phyloP scores from a whole-genome alignment of 2,888 invertebrate species.

The Drosophila fungiperda region DNA sequence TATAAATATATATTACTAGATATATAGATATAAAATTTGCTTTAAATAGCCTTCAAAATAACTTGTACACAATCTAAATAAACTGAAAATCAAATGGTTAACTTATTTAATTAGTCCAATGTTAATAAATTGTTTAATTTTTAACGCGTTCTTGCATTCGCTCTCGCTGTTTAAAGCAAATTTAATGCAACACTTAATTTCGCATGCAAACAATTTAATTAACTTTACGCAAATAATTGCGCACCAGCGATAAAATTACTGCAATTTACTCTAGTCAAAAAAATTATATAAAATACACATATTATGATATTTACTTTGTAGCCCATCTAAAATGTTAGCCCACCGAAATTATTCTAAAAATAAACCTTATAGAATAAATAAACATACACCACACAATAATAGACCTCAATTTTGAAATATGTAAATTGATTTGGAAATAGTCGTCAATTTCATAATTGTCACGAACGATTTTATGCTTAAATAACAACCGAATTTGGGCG shows the following conservation, averaged over 20 bases:
- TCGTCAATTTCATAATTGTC: not conserved
- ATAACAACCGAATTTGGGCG: conserved; percentile 57
- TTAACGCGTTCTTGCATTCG: not conserved
- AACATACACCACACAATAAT: conserved; percentile 19
- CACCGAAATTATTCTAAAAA: conserved; percentile 43
- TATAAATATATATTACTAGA: conserved; percentile 14
- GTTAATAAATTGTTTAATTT: conserved; percentile 5
- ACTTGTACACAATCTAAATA: not conserved
- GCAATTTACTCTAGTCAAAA: conserved; percentile 27
- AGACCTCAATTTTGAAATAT: not conserved
- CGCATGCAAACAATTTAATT: conserved; percentile 72
- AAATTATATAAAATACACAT: conserved; percentile 35
- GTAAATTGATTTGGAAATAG: conserved; percentile 29
- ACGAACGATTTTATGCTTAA: conserved; percentile 50
- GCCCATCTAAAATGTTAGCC: conserved; percentile 30
- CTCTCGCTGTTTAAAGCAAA: conserved; percentile 48
- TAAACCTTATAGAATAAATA: conserved; percentile 8
- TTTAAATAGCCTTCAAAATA: conserved; percentile 25
- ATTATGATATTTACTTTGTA: conserved; percentile 47
- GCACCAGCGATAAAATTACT: conserved; percentile 42
- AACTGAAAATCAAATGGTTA: not conserved
- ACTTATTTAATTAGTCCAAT: not conserved
- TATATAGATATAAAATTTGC: conserved; percentile 33
- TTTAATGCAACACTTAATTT: conserved; percentile 60
- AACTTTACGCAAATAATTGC: conserved; percentile 53